Evolutionary conservation across 2,888 invertebrate genomes (phyloP).

Genomic region (Teleiodes luculella): DNA sequence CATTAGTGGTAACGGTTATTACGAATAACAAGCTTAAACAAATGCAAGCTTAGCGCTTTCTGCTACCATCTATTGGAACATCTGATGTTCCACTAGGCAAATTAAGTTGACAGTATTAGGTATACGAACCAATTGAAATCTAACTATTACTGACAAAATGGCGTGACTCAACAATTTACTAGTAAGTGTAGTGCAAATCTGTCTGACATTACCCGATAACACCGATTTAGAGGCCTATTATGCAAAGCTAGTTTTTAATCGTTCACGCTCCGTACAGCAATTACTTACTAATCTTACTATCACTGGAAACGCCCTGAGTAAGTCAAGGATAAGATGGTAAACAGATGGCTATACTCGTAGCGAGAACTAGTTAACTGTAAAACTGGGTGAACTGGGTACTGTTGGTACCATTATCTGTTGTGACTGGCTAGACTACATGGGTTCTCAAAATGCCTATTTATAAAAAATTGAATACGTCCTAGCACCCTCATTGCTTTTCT

Average conservation of each 20-base stretch:
- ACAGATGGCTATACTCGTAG: conserved; percentile 57
- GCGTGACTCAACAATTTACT: neutral
- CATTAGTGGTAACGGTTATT: too few species aligned
- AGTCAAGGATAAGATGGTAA: conserved; percentile 64
- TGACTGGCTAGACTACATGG: neutral
- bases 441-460: too few species aligned
- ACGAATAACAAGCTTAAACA: too few species aligned
- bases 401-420: neutral
- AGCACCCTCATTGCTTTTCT: too few species aligned
- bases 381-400: neutral
- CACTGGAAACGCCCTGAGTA: conserved; percentile 54
- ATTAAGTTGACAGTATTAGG: too few species aligned
- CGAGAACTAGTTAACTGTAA: conserved; percentile 15
- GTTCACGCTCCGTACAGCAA: conserved; percentile 40
- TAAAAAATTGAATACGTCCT: too few species aligned
- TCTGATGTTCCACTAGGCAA: too few species aligned
- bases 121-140: too few species aligned
- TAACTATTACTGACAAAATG: too few species aligned
- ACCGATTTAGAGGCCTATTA: conserved; percentile 13
- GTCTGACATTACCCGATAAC: neutral
- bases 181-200: neutral
- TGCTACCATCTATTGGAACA: too few species aligned
- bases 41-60: too few species aligned
- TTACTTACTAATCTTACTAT: conserved; percentile 43
- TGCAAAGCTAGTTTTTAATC: conserved; percentile 37